Evolutionary conservation across 2,113 vertebrate genomes (phyloP).

Genomic region (Prunella fulvescens): DNA sequence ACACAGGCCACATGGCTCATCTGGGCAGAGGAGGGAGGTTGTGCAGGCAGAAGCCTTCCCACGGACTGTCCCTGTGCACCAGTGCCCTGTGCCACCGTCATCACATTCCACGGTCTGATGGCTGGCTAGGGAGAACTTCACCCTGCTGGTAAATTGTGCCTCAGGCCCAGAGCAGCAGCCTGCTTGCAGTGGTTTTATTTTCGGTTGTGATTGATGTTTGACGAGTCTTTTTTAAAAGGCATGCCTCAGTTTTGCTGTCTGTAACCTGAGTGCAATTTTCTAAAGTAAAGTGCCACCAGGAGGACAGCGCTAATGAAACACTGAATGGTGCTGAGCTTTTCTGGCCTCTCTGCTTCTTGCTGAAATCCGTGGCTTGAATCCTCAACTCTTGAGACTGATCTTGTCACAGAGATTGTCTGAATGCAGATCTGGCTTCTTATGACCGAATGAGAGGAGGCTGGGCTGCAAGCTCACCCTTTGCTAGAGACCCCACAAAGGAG

Average conservation of each 20-base stretch:
- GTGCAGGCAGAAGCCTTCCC: not conserved
- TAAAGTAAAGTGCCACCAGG: not conserved
- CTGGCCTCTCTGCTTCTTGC: not conserved
- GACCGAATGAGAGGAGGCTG: accelerated
- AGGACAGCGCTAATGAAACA: not conserved
- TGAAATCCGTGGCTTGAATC: not conserved
- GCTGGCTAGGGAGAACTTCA: not conserved
- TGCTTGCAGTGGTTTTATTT: not conserved
- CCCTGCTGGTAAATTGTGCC: not conserved
- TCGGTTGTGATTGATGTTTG: not conserved
- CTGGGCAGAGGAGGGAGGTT: not conserved
- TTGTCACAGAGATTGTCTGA: not conserved
- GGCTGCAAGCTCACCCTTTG: not conserved
- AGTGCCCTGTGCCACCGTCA: not conserved
- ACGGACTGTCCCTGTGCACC: not conserved
- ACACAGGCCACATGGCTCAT: not conserved
- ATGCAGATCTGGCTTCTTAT: not conserved
- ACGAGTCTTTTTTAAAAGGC: not conserved
- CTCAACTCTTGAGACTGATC: not conserved
- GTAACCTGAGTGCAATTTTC: not conserved
- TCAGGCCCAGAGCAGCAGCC: not conserved
- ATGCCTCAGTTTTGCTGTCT: not conserved
- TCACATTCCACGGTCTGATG: not conserved
- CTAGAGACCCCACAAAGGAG: not conserved
- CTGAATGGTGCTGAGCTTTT: not conserved